These are phyloP conservation scores for Papilio elwesi DNA, from an alignment of 2,888 invertebrate genomes.

Conservation along the genomic window DNA sequence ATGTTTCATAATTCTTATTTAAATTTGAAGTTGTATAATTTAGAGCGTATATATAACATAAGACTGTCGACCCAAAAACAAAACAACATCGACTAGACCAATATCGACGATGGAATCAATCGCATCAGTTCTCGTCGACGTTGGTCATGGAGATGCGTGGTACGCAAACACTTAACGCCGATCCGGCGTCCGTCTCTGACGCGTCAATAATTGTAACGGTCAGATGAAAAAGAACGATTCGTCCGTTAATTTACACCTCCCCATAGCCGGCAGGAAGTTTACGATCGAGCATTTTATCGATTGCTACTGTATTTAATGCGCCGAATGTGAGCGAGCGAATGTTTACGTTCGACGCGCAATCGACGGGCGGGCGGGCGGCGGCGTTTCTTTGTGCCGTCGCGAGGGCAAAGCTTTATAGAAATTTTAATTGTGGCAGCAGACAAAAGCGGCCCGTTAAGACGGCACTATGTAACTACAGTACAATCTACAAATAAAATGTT, in stretches of 20 bases:
- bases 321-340: constrained; percentile 56
- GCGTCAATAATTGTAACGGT: constrained; percentile 66
- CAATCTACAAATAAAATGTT: constrained; percentile 79
- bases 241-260: constrained; percentile 78
- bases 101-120: not conserved
- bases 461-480: constrained; percentile 64
- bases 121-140: not conserved
- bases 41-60: too few relatives aligned
- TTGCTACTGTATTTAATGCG: constrained; percentile 67
- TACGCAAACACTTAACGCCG: constrained; percentile 13
- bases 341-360: constrained; percentile 73
- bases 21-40: too few relatives aligned
- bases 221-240: constrained; percentile 80
- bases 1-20: too few relatives aligned
- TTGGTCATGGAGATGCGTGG: not conserved
- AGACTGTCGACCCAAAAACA: too few relatives aligned
- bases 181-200: constrained; percentile 48
- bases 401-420: constrained; percentile 78
- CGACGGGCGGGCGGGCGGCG: constrained; percentile 72
- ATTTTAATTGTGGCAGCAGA: constrained; percentile 81
- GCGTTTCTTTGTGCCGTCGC: constrained; percentile 74
- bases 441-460: constrained; percentile 71
- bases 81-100: too few relatives aligned
- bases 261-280: constrained; percentile 78
- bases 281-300: constrained; percentile 80